A percentile compares a stretch with the other conserved stretches of the same genome.
phyloP scores from a whole-genome alignment of 2,797 vertebrate genomes.

The Darevskia mixta region DNA sequence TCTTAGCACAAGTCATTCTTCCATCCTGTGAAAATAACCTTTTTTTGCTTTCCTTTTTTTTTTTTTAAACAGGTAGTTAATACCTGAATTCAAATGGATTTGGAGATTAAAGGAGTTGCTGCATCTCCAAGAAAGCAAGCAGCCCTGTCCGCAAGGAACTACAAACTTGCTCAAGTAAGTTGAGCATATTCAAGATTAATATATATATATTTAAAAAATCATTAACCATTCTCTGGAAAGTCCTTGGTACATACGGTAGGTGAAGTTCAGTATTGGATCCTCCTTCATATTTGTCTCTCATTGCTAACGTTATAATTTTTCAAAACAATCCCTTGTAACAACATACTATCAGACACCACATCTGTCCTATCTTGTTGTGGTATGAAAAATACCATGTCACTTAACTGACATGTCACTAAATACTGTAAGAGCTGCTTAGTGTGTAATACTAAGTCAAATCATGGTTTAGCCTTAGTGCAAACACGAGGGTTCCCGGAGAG shows the following conservation, averaged over 20 bases:
- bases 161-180: conserved; percentile 68
- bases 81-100: conserved; percentile 74
- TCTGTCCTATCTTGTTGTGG: background rate
- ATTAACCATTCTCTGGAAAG: too few relatives aligned
- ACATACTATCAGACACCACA: background rate
- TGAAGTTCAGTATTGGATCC: background rate
- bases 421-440: too few relatives aligned
- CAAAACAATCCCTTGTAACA: background rate
- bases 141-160: conserved; percentile 41
- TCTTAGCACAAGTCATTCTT: background rate
- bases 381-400: background rate
- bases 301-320: background rate
- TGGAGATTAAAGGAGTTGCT: conserved; percentile 74
- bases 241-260: background rate
- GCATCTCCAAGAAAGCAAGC: conserved; percentile 59
- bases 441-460: too few relatives aligned
- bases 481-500: too few relatives aligned
- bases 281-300: background rate
- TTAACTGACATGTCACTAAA: too few relatives aligned
- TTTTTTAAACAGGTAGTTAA: conserved; percentile 38
- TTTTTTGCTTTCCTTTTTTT: background rate
- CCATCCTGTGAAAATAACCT: background rate
- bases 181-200: background rate
- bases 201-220: background rate
- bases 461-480: too few relatives aligned